Percentiles rank a stretch among this genome's conserved stretches.
Evolutionary conservation across 2,888 invertebrate genomes (phyloP).

Genomic region (Noctua pronuba): DNA sequence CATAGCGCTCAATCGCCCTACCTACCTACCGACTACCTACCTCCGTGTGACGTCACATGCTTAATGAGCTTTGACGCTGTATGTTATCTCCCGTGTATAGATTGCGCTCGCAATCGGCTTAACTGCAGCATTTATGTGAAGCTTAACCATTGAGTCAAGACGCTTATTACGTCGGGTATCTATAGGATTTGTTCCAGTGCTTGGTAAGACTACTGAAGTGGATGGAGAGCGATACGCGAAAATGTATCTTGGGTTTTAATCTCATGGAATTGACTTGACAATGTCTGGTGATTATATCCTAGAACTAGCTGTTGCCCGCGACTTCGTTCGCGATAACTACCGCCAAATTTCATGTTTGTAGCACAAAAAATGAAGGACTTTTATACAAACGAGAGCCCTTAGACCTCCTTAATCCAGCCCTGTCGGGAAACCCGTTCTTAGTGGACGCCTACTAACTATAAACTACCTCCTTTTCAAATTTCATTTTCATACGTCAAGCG

Average conservation of each 20-base stretch:
- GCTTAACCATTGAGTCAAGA: constrained; percentile 30
- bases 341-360: too few species aligned
- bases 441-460: too few species aligned
- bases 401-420: too few species aligned
- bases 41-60: constrained; percentile 23
- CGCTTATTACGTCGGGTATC: constrained; percentile 4
- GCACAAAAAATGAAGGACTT: too few species aligned
- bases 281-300: neutral
- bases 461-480: too few species aligned
- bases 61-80: constrained; percentile 45
- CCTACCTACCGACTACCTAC: neutral
- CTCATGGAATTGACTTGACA: neutral
- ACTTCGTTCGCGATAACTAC: too few species aligned
- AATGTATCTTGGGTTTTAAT: neutral
- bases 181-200: neutral
- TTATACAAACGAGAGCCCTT: too few species aligned
- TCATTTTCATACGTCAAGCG: too few species aligned
- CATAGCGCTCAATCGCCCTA: neutral
- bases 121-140: constrained; percentile 24
- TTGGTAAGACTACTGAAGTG: neutral
- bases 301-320: too few species aligned
- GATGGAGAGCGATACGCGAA: neutral
- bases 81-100: constrained; percentile 32
- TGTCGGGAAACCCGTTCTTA: too few species aligned
- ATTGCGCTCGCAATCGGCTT: constrained; percentile 48